Evolutionary conservation across 2,797 vertebrate genomes (phyloP), one percentile per base, ranked within the genome.

Genomic region (Aeoliscus strigatus): DNA sequence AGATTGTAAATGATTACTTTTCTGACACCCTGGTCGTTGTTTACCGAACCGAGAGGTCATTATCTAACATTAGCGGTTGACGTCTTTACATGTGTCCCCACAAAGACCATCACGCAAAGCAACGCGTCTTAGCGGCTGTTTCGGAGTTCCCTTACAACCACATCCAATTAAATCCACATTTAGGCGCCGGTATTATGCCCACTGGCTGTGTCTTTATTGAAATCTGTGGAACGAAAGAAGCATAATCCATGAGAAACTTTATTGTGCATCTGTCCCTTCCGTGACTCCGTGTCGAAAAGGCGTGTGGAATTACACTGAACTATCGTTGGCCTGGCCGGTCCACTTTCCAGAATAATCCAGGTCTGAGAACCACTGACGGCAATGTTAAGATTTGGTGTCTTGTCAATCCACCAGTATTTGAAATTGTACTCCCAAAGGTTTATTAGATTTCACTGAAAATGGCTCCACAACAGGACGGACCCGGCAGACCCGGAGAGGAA

Each of bases 301-400:
- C 57, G 45, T 66, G 59, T 64, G 50, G 35, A 50, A 74, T 53
- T 39, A 73, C 36, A 60, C 27, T 58, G 72, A 58, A 42, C 39
- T 40, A 66, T 3, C 54, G 50, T 72, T 40, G 60, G 62, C 47
- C 32, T 67, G 62, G 28, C n/a, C 52, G 60, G 52, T 82, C 80
- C 81, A 42, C 51, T 56, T 72, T 70, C 78, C 65, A 50, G 51
- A 38, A 73, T 80, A 83, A 86, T 85, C 82, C 84, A 78, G 27
- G 26, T 45, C 16, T 61, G 65, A 65, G 51, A 62, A 67, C 59
- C 62, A 69, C 60, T 39, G 70, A 60, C 38, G 74, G 61, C 42
- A 56, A 75, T 14, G 60, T 65, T 78, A 64, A 37, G 66, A 49
- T 77, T 73, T 60, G 66, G 73, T 74, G 57, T 79, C 23, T 66